Conservation (phyloP, 1,140 invertebrate genomes). For the Meloidogyne hapla region DNA sequence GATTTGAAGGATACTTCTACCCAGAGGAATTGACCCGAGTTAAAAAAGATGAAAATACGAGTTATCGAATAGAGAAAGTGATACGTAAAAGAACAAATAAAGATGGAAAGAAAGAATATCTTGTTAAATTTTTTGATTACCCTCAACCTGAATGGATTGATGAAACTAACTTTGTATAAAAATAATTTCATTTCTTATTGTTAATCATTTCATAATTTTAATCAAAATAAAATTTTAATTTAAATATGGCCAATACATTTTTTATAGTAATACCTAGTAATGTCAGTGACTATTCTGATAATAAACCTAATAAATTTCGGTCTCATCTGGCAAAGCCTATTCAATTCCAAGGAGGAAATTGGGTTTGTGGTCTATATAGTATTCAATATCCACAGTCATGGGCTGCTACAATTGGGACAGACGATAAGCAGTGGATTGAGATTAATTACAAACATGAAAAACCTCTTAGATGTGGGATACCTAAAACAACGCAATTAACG, state of each 20-base stretch:
- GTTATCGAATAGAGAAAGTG: neutral
- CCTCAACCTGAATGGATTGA: constrained; percentile 12
- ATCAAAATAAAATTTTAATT: constrained; percentile 9
- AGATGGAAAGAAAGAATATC: constrained; percentile 22
- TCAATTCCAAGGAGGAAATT: constrained; percentile 20
- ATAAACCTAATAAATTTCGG: constrained; percentile 11
- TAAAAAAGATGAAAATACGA: constrained; percentile 6
- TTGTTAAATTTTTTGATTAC: constrained; percentile 24
- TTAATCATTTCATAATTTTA: neutral
- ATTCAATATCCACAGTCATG: constrained; percentile 20
- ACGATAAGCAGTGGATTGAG: neutral
- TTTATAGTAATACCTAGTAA: constrained; percentile 26
- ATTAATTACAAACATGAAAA: neutral
- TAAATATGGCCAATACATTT: constrained; percentile 2
- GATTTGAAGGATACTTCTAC: constrained; percentile 11
- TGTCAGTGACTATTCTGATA: constrained; percentile 1
- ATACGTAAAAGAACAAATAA: neutral
- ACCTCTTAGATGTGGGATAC: neutral
- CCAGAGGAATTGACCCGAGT: neutral
- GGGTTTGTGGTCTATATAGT: constrained; percentile 27
- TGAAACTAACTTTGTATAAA: constrained; percentile 10
- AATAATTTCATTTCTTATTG: neutral
- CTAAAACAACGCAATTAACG: too few species aligned
- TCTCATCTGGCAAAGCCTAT: constrained; percentile 21
- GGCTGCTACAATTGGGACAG: constrained; percentile 13